Evolutionary conservation across 2,888 invertebrate genomes (phyloP).

Genomic region (Hirtodrosophila histrioides): DNA sequence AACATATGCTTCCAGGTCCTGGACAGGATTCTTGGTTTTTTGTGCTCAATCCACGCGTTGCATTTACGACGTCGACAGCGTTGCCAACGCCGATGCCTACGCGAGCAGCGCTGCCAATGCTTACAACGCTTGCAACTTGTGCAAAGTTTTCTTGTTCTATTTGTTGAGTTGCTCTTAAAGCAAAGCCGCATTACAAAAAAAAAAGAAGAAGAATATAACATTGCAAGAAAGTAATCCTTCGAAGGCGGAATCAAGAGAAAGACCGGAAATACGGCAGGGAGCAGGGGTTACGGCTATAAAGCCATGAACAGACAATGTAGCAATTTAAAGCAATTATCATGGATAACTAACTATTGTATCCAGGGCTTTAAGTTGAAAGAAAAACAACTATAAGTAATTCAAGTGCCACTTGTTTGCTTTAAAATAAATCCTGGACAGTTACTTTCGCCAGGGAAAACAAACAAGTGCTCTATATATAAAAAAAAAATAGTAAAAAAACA

Average conservation of each 20-base stretch:
- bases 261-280: neutral
- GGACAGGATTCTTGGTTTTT: constrained; percentile 46
- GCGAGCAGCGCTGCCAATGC: constrained; percentile 40
- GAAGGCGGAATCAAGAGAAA: neutral
- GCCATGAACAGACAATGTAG: constrained; percentile 7
- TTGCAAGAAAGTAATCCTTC: constrained; percentile 28
- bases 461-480: neutral
- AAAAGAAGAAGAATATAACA: constrained; percentile 1
- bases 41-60: constrained; percentile 31
- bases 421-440: constrained; percentile 1
- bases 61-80: constrained; percentile 29
- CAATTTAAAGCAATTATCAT: constrained; percentile 19
- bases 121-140: constrained; percentile 14
- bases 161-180: constrained; percentile 43
- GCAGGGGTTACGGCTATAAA: neutral
- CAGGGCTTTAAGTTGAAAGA: neutral
- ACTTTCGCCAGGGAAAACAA: constrained; percentile 8
- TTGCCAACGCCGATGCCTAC: constrained; percentile 27
- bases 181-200: constrained; percentile 55
- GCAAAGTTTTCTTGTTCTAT: constrained; percentile 29
- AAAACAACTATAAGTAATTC: neutral
- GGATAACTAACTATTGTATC: constrained; percentile 3
- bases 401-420: constrained; percentile 21
- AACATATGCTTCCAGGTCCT: constrained; percentile 62
- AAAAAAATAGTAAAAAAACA: constrained; percentile 22